These are phyloP conservation scores for Steinernema scapterisci DNA, from an alignment of 2,888 invertebrate genomes.

Conservation along the genomic window DNA sequence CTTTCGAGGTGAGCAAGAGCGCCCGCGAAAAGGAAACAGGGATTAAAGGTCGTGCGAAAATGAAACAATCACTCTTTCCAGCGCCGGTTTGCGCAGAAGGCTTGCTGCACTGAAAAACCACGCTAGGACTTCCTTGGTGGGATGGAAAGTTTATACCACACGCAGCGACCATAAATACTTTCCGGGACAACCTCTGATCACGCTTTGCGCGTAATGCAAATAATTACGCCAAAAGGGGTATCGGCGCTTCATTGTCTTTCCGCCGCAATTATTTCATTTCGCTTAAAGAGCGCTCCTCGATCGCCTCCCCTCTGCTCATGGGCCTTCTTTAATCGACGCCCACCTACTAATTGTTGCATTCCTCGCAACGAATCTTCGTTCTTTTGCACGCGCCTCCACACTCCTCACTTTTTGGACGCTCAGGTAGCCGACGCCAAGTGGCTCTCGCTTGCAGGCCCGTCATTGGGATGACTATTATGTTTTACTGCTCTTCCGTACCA, in stretches of 20 bases:
- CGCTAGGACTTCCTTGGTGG: too few relatives aligned
- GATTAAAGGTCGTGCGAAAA: slow-evolving; percentile 9
- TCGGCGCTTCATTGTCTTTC: slow-evolving; percentile 18
- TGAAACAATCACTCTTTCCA: background rate
- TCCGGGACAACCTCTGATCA: slow-evolving; percentile 3
- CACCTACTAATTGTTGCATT: slow-evolving; percentile 6
- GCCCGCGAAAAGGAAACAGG: background rate
- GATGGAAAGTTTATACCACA: too few relatives aligned
- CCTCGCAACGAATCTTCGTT: background rate
- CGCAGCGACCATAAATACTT: background rate
- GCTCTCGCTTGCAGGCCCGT: too few relatives aligned
- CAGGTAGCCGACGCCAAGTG: too few relatives aligned
- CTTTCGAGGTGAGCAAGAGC: too few relatives aligned
- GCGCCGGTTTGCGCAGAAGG: background rate
- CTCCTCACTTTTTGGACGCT: too few relatives aligned
- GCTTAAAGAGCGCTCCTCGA: background rate
- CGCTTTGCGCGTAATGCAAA: slow-evolving; percentile 17
- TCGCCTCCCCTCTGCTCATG: background rate
- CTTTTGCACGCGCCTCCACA: too few relatives aligned
- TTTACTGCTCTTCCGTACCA: background rate
- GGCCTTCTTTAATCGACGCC: background rate
- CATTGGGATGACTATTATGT: background rate
- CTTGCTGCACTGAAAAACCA: background rate
- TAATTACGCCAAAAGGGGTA: slow-evolving; percentile 17
- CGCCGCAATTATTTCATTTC: slow-evolving; percentile 12